Conservation (phyloP, 2,113 vertebrate species). For the Pionites leucogaster region DNA sequence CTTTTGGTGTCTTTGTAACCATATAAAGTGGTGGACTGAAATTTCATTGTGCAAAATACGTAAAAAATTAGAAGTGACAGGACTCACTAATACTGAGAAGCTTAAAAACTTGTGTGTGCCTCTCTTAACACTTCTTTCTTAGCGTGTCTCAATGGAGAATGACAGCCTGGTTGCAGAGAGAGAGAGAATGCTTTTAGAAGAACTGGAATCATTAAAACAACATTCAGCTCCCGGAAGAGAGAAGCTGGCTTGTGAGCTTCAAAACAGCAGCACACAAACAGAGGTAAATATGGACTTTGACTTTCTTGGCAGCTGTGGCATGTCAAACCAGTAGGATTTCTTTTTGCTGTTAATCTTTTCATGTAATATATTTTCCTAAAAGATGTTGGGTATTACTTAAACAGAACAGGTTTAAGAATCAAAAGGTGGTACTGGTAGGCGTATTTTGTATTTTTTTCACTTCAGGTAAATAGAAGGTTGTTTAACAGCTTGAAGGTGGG, state of each 20-base stretch:
- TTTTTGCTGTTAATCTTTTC: constrained; percentile 19
- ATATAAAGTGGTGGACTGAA: neutral
- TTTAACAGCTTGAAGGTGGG: neutral
- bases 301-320: constrained; percentile 7
- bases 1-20: constrained; percentile 10
- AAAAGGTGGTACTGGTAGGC: constrained; percentile 43
- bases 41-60: neutral
- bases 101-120: constrained; percentile 49
- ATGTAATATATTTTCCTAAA: neutral
- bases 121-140: constrained; percentile 55
- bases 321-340: neutral
- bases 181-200: constrained; percentile 79
- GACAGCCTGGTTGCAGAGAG: constrained; percentile 78
- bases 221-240: constrained; percentile 65
- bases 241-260: constrained; percentile 65
- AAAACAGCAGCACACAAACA: constrained; percentile 78
- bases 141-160: constrained; percentile 76
- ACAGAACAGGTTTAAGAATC: neutral
- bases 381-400: neutral
- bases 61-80: constrained; percentile 21
- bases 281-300: constrained; percentile 76
- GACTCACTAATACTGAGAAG: neutral
- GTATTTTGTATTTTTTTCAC: neutral
- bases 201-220: constrained; percentile 75
- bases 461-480: constrained; percentile 35